Base-by-base conservation (phyloP, 92 coral and sea anemone genomes). In the Actinostola sp. region DNA sequence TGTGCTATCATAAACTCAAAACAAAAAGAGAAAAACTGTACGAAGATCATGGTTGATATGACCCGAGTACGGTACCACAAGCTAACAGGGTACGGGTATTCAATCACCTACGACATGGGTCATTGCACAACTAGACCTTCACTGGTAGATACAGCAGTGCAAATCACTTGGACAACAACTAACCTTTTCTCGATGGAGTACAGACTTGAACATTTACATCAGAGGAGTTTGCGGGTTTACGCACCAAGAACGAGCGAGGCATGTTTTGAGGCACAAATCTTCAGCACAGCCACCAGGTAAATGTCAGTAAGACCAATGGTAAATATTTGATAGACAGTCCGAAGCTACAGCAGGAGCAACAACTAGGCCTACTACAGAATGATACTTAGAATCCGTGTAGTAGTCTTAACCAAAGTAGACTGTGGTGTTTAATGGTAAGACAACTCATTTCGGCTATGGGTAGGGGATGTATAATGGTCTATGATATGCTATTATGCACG, bases 221-320 rank as follows among this genome's bases (percentile, higher is more conserved):
- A 8, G 26, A 23, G 8, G 74, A 26, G 62, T 36, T 50, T n/a
- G 61, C 19, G 2, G 41, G 19, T 35, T 21, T 68, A 44, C 74
- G 61, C 28, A 68, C 74, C 48, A 68, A 34, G 41, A 68, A 68
- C 32, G 74, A 68, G 0, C 74, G 74, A 31, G 74, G 74, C 74
- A 68, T 68, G 57, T 44, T 62, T 44, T 32, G 62, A 51, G 20
- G 33, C 35, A 20, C 49, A 26, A 26, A 44, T 43, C 29, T 44
- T 32, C 11, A 1, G 6, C 3, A 20, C 27, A 12, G 21, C 55
- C 72, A 25, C 39, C 55, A 31, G 66, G 48, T 27, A 27, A 48
- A 17, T 46, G 41, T 45, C 44, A 16, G 19, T 66, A 43, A 32
- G n/a, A 7, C 57, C 8, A 8, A 28, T 29, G 28, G 58, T 79